Evolutionary conservation across 2,888 invertebrate genomes (phyloP).

Genomic region (Psococerastis gibbosa): DNA sequence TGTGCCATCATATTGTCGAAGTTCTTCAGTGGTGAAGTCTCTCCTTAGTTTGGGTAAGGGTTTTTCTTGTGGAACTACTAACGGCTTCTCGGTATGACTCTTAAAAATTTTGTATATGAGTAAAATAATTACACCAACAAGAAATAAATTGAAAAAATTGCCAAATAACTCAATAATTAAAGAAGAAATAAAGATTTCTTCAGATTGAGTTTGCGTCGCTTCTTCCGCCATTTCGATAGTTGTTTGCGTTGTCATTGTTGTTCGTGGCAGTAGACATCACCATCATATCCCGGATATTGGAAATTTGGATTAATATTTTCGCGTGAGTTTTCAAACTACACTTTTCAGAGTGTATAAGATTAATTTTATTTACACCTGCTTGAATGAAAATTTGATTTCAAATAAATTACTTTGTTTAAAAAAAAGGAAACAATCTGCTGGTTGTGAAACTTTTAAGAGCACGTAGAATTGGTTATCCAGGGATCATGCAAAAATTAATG

Average conservation of each 20-base stretch:
- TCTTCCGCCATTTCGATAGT: slow-evolving; percentile 13
- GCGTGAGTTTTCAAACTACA: too few species aligned
- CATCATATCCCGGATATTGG: too few species aligned
- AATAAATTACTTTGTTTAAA: too few species aligned
- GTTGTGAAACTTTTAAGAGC: too few species aligned
- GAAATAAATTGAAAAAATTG: slow-evolving; percentile 49
- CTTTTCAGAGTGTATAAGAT: too few species aligned
- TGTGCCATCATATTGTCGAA: slow-evolving; percentile 70
- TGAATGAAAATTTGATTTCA: too few species aligned
- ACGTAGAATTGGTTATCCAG: too few species aligned
- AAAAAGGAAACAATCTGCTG: too few species aligned
- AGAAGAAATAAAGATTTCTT: slow-evolving; percentile 18
- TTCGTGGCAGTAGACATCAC: not conserved
- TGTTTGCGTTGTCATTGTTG: slow-evolving; percentile 7
- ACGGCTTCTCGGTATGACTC: slow-evolving; percentile 22
- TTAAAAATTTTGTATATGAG: slow-evolving; percentile 57
- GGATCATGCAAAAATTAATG: too few species aligned
- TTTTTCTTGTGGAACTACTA: slow-evolving; percentile 28
- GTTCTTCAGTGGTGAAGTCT: slow-evolving; percentile 78
- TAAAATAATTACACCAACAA: slow-evolving; percentile 47
- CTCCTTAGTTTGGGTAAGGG: slow-evolving; percentile 60
- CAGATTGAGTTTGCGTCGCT: slow-evolving; percentile 4
- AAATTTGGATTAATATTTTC: too few species aligned
- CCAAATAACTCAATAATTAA: slow-evolving; percentile 40
- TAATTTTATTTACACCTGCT: too few species aligned